Evolutionary conservation across 2,888 invertebrate species (phyloP).

Genomic region (Caradrina clavipalpis): DNA sequence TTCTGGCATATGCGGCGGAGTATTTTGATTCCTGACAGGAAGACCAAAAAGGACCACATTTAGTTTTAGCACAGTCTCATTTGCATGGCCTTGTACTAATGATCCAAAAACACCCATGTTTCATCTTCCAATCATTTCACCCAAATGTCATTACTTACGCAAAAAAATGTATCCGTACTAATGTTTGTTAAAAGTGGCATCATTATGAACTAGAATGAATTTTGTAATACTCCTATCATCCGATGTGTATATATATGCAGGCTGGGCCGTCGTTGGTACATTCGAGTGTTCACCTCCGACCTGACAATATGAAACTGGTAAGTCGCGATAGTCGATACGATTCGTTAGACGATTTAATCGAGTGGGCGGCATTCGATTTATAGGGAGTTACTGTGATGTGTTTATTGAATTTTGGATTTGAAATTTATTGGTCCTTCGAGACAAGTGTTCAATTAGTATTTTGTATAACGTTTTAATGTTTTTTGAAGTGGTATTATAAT

Average conservation of each 20-base stretch:
- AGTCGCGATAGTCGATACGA: constrained; percentile 70
- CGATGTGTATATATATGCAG: constrained; percentile 80
- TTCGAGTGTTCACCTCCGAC: constrained; percentile 85
- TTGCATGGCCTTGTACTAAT: constrained; percentile 21
- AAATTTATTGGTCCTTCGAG: neutral
- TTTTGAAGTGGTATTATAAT: no score
- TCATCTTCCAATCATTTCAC: constrained; percentile 43
- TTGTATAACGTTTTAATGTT: neutral
- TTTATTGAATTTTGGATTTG: constrained; percentile 17
- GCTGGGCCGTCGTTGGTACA: constrained; percentile 74
- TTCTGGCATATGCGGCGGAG: no score
- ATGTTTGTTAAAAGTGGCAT: constrained; percentile 81
- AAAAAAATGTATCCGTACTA: constrained; percentile 73
- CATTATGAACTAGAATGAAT: constrained; percentile 83
- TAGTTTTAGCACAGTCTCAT: neutral
- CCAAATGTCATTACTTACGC: constrained; percentile 68
- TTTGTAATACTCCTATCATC: constrained; percentile 78
- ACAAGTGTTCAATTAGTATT: constrained; percentile 9
- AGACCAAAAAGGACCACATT: neutral
- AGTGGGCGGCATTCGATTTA: constrained; percentile 45
- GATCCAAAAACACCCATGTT: constrained; percentile 37
- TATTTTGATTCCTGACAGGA: neutral
- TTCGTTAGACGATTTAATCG: constrained; percentile 45
- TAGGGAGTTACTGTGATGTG: constrained; percentile 47
- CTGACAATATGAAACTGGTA: constrained; percentile 85